Conservation (phyloP, 2,888 invertebrate genomes). For the Pardosa pseudoannulata region DNA sequence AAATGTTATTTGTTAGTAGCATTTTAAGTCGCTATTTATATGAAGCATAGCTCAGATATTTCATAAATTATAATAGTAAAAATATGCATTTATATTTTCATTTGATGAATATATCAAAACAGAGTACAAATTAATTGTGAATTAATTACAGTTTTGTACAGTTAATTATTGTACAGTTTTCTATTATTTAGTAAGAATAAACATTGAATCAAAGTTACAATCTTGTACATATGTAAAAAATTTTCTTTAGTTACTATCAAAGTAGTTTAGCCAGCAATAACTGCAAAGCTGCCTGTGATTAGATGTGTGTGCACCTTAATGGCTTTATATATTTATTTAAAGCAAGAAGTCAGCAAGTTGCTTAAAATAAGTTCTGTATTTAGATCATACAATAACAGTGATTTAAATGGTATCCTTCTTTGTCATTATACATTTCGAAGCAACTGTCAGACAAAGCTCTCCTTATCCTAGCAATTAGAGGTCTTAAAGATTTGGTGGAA, state of each 20-base stretch:
- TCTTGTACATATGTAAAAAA: not conserved
- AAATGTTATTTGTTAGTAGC: not conserved
- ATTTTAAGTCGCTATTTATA: not conserved
- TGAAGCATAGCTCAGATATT: not conserved
- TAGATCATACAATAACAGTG: not conserved
- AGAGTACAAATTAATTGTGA: slow-evolving; percentile 1
- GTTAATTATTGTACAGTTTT: not conserved
- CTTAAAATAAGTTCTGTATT: not conserved
- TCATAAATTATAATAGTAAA: not conserved
- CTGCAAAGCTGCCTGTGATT: not conserved
- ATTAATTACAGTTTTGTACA: too few species aligned
- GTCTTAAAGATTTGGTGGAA: not conserved
- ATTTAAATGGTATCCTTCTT: not conserved
- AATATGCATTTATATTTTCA: not conserved
- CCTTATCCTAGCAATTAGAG: not conserved
- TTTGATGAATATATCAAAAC: not conserved
- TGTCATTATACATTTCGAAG: not conserved
- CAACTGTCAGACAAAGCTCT: not conserved
- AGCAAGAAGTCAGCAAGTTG: not conserved
- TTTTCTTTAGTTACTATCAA: not conserved
- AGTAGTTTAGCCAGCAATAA: not conserved
- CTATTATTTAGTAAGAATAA: not conserved
- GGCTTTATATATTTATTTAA: not conserved
- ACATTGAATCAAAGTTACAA: not conserved
- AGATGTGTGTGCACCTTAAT: not conserved